Evolutionary conservation across 2,888 invertebrate species (phyloP), one percentile per base, ranked within the genome.

Genomic region (Heliconius ismenius): DNA sequence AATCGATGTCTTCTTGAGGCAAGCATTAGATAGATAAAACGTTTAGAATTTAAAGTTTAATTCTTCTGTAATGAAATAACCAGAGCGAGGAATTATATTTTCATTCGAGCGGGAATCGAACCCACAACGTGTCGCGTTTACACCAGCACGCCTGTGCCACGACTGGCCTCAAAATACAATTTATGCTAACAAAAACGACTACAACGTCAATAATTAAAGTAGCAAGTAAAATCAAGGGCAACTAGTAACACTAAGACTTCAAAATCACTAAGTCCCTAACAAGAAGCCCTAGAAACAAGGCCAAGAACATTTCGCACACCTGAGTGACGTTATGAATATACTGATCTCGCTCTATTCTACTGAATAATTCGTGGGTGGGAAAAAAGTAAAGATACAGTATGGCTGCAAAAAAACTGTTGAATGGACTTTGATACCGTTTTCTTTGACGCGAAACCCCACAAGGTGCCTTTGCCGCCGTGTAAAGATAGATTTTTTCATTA

Each of bases 241-340:
- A 36, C n/a, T 21, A 73, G 43, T 9, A 13, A 11, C 36, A 26
- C 73, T 63, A 73, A 76, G 58, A 49, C 67, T 73, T 67, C 60
- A 68, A 69, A 74, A 60, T 62, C 76, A 77, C 77, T 75, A 49
- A 69, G 64, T 73, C 63, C 69, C 58, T 72, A 65, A 62, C 67
- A 63, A 76, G 84, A 84, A 84, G 81, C 84, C 84, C 76, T 81
- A 81, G 68, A 77, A 75, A 78, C 82, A 84, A 84, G 84, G 84
- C 81, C 82, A 84, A 82, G 82, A 83, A 78, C 79, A 81, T 81
- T 82, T 80, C 74, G 26, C 81, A 79, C 83, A 81, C 70, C 68
- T 79, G 77, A 78, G 65, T 76, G 79, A 81, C 79, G 77, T 79
- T 79, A 80, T 77, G 63, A 76, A 78, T 79, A 79, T 76, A 77